Conservation (phyloP, 2,888 invertebrate genomes). For the Ferdinandea cuprea region DNA sequence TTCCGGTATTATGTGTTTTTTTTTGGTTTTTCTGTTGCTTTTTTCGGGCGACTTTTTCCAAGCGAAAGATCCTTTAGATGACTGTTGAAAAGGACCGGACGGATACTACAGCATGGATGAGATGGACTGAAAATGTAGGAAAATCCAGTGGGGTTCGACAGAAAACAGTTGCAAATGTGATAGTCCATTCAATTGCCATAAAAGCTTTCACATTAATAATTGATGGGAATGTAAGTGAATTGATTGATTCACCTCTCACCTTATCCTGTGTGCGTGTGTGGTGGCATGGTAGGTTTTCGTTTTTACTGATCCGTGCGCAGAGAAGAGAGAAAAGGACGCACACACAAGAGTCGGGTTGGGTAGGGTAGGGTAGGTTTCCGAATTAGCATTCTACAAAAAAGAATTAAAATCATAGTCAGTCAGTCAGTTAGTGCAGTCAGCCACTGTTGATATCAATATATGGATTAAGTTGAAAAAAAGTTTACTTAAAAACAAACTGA, state of each 20-base stretch:
- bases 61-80: slow-evolving; percentile 36
- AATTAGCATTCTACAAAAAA: slow-evolving; percentile 39
- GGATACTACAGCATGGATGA: slow-evolving; percentile 34
- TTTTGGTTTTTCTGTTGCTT: too few species aligned
- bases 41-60: slow-evolving; percentile 19
- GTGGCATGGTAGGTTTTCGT: slow-evolving; percentile 18
- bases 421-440: not conserved
- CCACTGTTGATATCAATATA: slow-evolving; percentile 29
- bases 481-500: slow-evolving; percentile 47
- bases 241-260: slow-evolving; percentile 79
- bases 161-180: slow-evolving; percentile 68
- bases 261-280: slow-evolving; percentile 15
- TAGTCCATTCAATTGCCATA: slow-evolving; percentile 72
- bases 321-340: slow-evolving; percentile 24
- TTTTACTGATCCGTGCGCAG: not conserved
- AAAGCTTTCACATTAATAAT: slow-evolving; percentile 79
- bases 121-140: slow-evolving; percentile 41
- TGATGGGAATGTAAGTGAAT: slow-evolving; percentile 80
- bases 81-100: slow-evolving; percentile 48
- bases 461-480: slow-evolving; percentile 37
- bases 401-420: not conserved
- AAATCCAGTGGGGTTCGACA: slow-evolving; percentile 54
- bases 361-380: slow-evolving; percentile 13
- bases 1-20: slow-evolving; percentile 32
- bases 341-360: slow-evolving; percentile 21